Percentiles rank a stretch among this genome's conserved stretches.
Conservation (phyloP, 2,113 vertebrate genomes). For the Malurus alboscapulatus region DNA sequence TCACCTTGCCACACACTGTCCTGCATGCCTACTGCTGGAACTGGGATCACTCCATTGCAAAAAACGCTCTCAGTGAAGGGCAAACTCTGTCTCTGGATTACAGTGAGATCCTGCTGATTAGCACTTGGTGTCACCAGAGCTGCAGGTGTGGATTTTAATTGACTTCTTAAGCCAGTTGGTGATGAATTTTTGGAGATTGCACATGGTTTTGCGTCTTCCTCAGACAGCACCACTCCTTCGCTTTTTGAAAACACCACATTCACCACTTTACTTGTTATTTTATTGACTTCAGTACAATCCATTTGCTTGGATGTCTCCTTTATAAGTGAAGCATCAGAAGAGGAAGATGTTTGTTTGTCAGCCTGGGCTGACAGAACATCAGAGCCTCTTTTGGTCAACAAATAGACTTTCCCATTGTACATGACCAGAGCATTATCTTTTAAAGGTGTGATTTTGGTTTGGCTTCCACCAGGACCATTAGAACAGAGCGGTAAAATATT, state of each 20-base stretch:
- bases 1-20: neutral
- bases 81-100: constrained; percentile 41
- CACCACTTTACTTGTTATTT: constrained; percentile 71
- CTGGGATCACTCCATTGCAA: constrained; percentile 23
- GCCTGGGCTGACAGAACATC: constrained; percentile 38
- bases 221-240: constrained; percentile 38
- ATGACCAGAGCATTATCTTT: constrained; percentile 83
- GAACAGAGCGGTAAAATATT: constrained; percentile 44
- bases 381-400: constrained; percentile 77
- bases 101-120: constrained; percentile 5
- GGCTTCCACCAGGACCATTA: constrained; percentile 6
- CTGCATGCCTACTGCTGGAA: constrained; percentile 36
- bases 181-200: neutral
- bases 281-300: constrained; percentile 40
- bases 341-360: constrained; percentile 49
- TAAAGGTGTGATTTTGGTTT: constrained; percentile 53
- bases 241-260: constrained; percentile 72
- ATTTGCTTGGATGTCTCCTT: constrained; percentile 50
- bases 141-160: constrained; percentile 36
- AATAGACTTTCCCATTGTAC: constrained; percentile 84
- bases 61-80: neutral
- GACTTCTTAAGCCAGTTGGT: constrained; percentile 15
- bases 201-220: constrained; percentile 21
- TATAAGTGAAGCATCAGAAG: constrained; percentile 39
- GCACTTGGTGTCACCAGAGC: neutral